Evolutionary conservation across 1,140 invertebrate species (phyloP), one percentile per base, ranked within the genome.

Genomic region (Camponotus floridanus): DNA sequence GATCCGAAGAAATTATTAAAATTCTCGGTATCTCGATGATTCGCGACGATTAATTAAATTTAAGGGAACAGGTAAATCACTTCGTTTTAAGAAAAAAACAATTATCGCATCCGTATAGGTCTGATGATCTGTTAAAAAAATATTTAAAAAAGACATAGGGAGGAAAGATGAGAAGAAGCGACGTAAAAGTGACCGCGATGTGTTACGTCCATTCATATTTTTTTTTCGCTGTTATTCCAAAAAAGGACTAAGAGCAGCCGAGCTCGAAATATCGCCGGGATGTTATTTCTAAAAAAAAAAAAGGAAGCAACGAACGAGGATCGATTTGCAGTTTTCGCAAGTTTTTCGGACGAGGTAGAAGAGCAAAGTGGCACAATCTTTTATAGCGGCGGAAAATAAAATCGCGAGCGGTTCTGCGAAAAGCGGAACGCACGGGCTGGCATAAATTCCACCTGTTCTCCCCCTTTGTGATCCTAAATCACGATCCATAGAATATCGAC

Each of bases 401-500:
- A 36, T 8, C 2, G 39, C 36, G 4, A 15, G 31, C 15, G 15
- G 11, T 8, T 51, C 15, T n/a, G n/a, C n/a, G 8, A 42, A 31
- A 21, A 33, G 11, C 18, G 5, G 3, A 59, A 7, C 39, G n/a
- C n/a, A 11, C 0, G 31, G 13, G 18, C n/a, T 21, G 45, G 7
- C 42, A 71, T 48, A 79, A 78, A 39, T 57, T 42, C 39, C 13
- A 36, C 67, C 18, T 26, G 55, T 71, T 71, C 6, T 3, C 51
- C 61, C 48, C 15, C 15, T 6, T 51, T 51, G 48, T 7, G 79
- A 62, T 73, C 39, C 31, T 83, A 74, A 73, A 83, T 83, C 39
- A 73, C 55, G 36, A 59, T 71, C 65, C 6, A 71, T 45, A 61
- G 67, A 61, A 36, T 45, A 81, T 45, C 18, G 67, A 51, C 51